Conservation (phyloP, 2,888 invertebrate species). For the Fragum sueziense region DNA sequence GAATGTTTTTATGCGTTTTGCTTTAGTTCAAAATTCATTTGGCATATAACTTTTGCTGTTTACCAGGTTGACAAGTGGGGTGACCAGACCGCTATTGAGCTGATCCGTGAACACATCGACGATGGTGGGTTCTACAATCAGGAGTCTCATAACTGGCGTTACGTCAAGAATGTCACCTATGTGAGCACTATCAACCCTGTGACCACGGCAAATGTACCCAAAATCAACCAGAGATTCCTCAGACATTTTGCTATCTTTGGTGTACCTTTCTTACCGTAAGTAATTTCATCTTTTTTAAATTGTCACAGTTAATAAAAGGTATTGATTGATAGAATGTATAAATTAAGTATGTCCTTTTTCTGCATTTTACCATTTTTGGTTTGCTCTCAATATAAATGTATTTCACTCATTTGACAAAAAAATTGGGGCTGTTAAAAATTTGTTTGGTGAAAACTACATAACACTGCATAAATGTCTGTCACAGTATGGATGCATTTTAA, state of each 20-base stretch:
- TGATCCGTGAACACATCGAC: conserved; percentile 81
- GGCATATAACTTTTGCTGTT: too few relatives aligned
- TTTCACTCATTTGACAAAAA: too few relatives aligned
- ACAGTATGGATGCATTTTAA: too few relatives aligned
- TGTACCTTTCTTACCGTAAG: conserved; percentile 78
- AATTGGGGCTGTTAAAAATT: too few relatives aligned
- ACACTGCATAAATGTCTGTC: too few relatives aligned
- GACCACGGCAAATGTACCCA: conserved; percentile 76
- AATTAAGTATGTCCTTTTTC: too few relatives aligned
- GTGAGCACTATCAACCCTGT: conserved; percentile 79
- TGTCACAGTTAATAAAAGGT: too few relatives aligned
- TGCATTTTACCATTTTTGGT: too few relatives aligned
- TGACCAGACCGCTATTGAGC: conserved; percentile 80
- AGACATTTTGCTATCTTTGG: conserved; percentile 81
- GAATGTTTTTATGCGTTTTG: background rate
- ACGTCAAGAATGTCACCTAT: conserved; percentile 81
- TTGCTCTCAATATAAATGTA: too few relatives aligned
- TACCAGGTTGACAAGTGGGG: conserved; percentile 76
- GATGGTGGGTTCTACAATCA: conserved; percentile 81
- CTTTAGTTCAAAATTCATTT: background rate
- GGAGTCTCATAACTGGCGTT: conserved; percentile 78
- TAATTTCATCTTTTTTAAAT: too few relatives aligned
- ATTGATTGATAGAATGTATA: too few relatives aligned
- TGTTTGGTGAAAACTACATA: too few relatives aligned
- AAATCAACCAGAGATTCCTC: conserved; percentile 76